These are phyloP conservation scores for Heliconius aoede DNA, from an alignment of 2,888 invertebrate genomes.

Conservation along the genomic window DNA sequence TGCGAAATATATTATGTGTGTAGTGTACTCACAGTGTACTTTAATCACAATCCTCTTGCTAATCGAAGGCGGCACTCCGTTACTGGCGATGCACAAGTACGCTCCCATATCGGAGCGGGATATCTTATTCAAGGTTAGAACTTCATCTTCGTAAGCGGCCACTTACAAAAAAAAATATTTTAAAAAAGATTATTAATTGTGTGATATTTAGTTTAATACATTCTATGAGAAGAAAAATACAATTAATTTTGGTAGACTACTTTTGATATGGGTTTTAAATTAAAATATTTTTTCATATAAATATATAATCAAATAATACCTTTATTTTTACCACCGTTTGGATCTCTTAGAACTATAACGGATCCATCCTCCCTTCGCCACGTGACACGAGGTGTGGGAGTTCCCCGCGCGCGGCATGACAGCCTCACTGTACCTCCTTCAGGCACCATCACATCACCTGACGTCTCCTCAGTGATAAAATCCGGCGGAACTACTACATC, in stretches of 20 bases:
- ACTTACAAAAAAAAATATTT: slow-evolving; percentile 66
- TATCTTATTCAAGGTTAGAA: slow-evolving; percentile 90
- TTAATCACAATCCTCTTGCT: slow-evolving; percentile 94
- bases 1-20: not conserved
- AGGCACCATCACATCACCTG: slow-evolving; percentile 94
- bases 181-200: not conserved
- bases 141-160: slow-evolving; percentile 88
- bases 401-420: slow-evolving; percentile 89
- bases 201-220: not conserved
- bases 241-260: too few relatives aligned
- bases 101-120: slow-evolving; percentile 95
- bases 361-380: slow-evolving; percentile 94
- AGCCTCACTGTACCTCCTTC: slow-evolving; percentile 90
- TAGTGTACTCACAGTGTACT: slow-evolving; percentile 92
- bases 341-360: slow-evolving; percentile 90
- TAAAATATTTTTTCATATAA: not conserved
- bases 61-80: slow-evolving; percentile 93
- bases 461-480: slow-evolving; percentile 92
- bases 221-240: not conserved
- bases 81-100: slow-evolving; percentile 94
- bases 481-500: slow-evolving; percentile 96
- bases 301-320: slow-evolving; percentile 66
- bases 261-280: not conserved
- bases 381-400: slow-evolving; percentile 90
- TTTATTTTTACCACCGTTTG: slow-evolving; percentile 85